phyloP scores from a whole-genome alignment of 2,113 vertebrate genomes.

The Deroptyus accipitrinus region DNA sequence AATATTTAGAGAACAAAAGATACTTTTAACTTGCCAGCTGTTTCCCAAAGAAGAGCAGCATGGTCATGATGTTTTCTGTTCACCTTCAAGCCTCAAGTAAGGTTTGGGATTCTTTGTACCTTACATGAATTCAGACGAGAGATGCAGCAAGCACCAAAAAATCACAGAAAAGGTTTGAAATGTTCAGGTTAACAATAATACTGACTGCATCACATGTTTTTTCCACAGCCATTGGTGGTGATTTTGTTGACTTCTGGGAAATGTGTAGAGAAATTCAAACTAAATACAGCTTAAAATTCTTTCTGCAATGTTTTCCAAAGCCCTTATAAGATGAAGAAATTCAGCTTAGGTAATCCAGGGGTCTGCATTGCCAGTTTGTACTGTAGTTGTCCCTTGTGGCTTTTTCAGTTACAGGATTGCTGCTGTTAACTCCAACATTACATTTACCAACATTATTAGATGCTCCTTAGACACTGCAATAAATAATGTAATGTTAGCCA shows the following conservation, averaged over 20 bases:
- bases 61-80: background rate
- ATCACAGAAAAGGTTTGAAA: background rate
- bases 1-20: background rate
- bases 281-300: background rate
- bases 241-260: background rate
- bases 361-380: background rate
- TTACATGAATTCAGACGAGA: background rate
- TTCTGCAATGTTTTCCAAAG: background rate
- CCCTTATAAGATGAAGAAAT: background rate
- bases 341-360: background rate
- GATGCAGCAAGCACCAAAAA: background rate
- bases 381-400: background rate
- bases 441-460: background rate
- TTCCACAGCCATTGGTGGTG: background rate
- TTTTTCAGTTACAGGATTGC: background rate
- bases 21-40: background rate
- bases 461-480: background rate
- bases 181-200: background rate
- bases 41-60: background rate
- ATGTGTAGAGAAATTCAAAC: background rate
- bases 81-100: background rate
- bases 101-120: background rate
- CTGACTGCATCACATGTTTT: accelerated
- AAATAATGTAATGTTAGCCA: background rate
- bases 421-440: background rate